Percentiles rank a stretch among this genome's conserved stretches.
Evolutionary conservation across 2,888 invertebrate genomes (phyloP).

Genomic region (Drosophila infuscata): DNA sequence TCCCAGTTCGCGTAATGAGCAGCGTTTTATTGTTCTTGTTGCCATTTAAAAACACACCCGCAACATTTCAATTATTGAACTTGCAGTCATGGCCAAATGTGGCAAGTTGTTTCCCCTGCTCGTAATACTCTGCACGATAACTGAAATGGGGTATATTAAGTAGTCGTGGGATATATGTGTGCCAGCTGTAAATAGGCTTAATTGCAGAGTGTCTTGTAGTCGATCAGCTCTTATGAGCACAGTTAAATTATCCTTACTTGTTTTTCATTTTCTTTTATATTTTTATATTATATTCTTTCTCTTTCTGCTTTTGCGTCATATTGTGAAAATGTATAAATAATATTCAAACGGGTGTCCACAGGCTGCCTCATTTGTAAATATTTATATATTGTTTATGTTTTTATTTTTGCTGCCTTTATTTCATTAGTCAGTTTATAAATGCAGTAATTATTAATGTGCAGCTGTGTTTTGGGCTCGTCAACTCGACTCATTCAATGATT

Average conservation of each 20-base stretch:
- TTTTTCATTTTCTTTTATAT: conserved; percentile 7
- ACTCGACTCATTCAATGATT: conserved; percentile 44
- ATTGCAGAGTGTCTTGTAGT: conserved; percentile 1
- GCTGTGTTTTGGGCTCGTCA: conserved; percentile 15
- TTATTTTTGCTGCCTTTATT: conserved; percentile 1
- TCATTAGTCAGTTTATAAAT: conserved; percentile 46
- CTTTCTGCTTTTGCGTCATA: conserved; percentile 26
- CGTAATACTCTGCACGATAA: too few species aligned
- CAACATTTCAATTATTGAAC: conserved; percentile 52
- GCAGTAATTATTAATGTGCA: conserved; percentile 45
- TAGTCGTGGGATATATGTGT: background rate
- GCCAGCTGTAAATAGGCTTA: background rate
- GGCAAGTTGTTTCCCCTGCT: conserved; percentile 40
- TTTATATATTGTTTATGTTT: conserved; percentile 8
- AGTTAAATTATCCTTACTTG: background rate
- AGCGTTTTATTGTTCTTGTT: conserved; percentile 20
- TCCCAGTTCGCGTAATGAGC: conserved; percentile 52
- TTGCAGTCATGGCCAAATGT: conserved; percentile 60
- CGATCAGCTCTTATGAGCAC: background rate
- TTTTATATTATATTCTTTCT: background rate
- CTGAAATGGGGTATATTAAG: background rate
- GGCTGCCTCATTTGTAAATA: conserved; percentile 3
- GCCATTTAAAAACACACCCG: conserved; percentile 49
- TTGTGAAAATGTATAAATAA: conserved; percentile 46
- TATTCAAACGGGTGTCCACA: conserved; percentile 36